These are phyloP conservation scores for Chrysocyon brachyurus DNA, from an alignment of 2,797 vertebrate genomes.

Conservation along the genomic window DNA sequence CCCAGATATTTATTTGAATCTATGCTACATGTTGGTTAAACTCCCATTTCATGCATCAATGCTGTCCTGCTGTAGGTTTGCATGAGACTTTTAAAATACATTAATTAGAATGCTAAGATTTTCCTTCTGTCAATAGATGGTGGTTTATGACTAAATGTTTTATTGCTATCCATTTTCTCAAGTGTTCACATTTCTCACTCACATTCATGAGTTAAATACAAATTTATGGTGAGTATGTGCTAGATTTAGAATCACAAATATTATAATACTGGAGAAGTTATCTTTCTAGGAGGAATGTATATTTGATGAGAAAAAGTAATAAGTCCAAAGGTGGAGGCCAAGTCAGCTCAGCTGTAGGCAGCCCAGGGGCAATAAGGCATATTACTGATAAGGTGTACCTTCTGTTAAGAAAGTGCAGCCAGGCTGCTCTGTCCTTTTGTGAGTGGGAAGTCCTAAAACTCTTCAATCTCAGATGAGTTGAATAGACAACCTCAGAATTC, in stretches of 20 bases:
- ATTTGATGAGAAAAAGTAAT: neutral
- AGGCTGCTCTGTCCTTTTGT: neutral
- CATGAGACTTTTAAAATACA: neutral
- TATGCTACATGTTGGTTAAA: neutral
- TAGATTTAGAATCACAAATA: neutral
- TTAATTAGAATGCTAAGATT: neutral
- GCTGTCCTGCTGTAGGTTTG: neutral
- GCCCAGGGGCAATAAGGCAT: neutral
- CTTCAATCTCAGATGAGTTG: neutral
- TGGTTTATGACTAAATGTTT: neutral
- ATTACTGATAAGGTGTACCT: neutral
- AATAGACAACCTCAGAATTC: neutral
- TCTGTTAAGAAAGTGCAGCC: neutral
- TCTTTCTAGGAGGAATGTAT: neutral
- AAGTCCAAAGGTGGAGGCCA: neutral
- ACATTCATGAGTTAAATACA: neutral
- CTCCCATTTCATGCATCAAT: neutral
- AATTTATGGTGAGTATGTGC: neutral
- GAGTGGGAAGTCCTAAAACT: neutral
- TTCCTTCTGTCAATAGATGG: neutral
- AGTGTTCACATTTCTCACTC: neutral
- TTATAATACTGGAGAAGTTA: neutral
- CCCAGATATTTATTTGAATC: neutral
- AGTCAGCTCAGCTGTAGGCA: neutral
- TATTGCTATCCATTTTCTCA: neutral